These are phyloP conservation scores for Hippoglossus stenolepis DNA, from an alignment of 2,113 vertebrate species.

Conservation along the genomic window DNA sequence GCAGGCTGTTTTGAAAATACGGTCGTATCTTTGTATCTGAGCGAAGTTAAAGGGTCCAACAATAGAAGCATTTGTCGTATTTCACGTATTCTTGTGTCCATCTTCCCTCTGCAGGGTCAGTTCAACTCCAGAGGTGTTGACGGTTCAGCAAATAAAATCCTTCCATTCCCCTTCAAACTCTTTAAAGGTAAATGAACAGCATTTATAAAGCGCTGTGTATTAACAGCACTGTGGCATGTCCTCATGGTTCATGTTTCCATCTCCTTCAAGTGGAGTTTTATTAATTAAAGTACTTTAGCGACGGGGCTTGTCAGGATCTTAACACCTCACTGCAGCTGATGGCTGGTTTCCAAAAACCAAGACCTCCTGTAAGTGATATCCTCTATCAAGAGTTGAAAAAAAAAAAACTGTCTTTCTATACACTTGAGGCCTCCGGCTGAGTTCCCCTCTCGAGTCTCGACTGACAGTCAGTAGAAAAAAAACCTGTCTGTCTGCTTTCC, in stretches of 20 bases:
- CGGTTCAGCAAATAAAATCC: not conserved
- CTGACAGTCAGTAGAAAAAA: conserved; percentile 24
- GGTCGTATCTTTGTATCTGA: not conserved
- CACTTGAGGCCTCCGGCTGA: not conserved
- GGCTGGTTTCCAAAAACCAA: conserved; percentile 58
- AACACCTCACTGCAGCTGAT: conserved; percentile 55
- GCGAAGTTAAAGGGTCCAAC: conserved; percentile 18
- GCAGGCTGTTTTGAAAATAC: not conserved
- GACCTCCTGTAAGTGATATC: conserved; percentile 57
- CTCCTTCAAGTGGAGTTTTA: conserved; percentile 32
- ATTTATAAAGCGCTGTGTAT: not conserved
- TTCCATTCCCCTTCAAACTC: not conserved
- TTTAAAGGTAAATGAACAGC: not conserved
- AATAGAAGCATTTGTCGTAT: conserved; percentile 36
- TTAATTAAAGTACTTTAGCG: conserved; percentile 48
- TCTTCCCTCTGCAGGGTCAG: conserved; percentile 29
- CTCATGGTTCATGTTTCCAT: conserved; percentile 30
- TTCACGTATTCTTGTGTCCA: conserved; percentile 25
- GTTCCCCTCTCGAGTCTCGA: not conserved
- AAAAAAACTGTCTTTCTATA: conserved; percentile 2
- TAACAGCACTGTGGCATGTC: not conserved
- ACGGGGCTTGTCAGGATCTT: conserved; percentile 59
- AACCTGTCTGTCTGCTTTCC: not conserved
- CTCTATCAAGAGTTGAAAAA: conserved; percentile 11
- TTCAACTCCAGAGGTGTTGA: conserved; percentile 27